These are phyloP conservation scores for Pangasius djambal DNA, from an alignment of 2,797 vertebrate genomes.

Conservation along the genomic window DNA sequence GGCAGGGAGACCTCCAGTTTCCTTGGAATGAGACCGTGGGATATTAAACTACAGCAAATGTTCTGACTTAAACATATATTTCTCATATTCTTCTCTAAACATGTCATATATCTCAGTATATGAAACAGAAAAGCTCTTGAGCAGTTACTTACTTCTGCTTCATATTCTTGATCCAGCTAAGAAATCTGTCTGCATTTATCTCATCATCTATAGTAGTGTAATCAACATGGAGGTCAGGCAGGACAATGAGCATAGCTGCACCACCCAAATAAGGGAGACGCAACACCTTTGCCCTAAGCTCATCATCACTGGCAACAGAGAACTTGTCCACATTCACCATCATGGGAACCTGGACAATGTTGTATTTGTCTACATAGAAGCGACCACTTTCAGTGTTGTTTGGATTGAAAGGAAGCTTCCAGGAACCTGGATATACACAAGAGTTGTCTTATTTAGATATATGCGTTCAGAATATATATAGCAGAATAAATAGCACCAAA, in stretches of 20 bases:
- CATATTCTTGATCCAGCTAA: conserved; percentile 81
- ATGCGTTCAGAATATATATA: background rate
- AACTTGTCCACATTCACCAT: conserved; percentile 81
- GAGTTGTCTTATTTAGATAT: background rate
- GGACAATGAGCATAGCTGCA: conserved; percentile 85
- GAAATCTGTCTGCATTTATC: conserved; percentile 78
- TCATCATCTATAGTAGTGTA: conserved; percentile 85
- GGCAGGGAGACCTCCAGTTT: conserved; percentile 86
- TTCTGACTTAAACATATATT: background rate
- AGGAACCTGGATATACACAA: conserved; percentile 73
- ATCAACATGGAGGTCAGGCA: conserved; percentile 79
- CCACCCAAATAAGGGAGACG: conserved; percentile 84
- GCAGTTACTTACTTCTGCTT: conserved; percentile 71
- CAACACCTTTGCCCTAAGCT: conserved; percentile 78
- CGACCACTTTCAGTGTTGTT: conserved; percentile 70
- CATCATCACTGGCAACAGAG: conserved; percentile 74
- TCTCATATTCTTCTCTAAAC: no score
- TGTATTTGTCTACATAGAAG: conserved; percentile 89
- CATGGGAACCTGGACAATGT: conserved; percentile 82
- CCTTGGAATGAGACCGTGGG: conserved; percentile 62
- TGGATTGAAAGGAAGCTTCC: conserved; percentile 82
- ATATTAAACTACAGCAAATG: background rate
- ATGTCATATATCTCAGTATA: background rate
- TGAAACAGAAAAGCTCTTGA: background rate
- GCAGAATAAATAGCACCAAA: background rate